Evolutionary conservation across 2,797 vertebrate species (phyloP).

Genomic region (Acomys russatus): DNA sequence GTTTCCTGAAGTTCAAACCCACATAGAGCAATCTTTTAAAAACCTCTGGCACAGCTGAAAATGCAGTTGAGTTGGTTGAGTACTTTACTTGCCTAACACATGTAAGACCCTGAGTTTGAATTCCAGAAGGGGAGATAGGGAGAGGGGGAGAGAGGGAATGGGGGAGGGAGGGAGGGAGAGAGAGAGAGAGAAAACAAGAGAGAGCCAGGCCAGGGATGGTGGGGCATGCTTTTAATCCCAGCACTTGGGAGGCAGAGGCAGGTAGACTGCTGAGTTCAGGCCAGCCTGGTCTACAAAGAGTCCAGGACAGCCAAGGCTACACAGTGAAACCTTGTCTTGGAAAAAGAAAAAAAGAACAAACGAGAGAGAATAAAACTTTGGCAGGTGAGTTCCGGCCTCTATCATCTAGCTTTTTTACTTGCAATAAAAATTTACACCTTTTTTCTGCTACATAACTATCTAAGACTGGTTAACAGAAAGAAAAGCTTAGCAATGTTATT

Average conservation of each 20-base stretch:
- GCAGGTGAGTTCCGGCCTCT: neutral
- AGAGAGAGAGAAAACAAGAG: too few species aligned
- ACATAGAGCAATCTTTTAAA: neutral
- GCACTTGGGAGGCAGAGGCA: too few species aligned
- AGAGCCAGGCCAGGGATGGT: too few species aligned
- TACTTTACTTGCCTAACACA: neutral
- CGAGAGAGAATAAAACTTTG: neutral
- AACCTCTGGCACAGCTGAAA: neutral
- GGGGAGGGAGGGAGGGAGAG: too few species aligned
- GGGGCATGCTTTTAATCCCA: too few species aligned
- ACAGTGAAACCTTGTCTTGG: too few species aligned
- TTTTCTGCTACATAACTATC: slow-evolving; percentile 40
- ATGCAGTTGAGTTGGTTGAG: neutral
- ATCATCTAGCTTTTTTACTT: slow-evolving; percentile 24
- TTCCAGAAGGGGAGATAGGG: too few species aligned
- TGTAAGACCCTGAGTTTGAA: neutral
- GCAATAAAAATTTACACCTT: neutral
- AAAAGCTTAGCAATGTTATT: slow-evolving; percentile 29
- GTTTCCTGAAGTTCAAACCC: neutral
- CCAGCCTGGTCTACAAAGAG: too few species aligned
- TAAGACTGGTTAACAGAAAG: slow-evolving; percentile 15
- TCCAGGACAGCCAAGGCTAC: too few species aligned
- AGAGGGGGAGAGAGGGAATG: too few species aligned
- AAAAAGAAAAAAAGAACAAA: neutral
- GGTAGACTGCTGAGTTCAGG: too few species aligned